A percentile compares a stretch with the other conserved stretches of the same genome.
phyloP scores from a whole-genome alignment of 2,888 invertebrate species.

The Prosapia bicincta region DNA sequence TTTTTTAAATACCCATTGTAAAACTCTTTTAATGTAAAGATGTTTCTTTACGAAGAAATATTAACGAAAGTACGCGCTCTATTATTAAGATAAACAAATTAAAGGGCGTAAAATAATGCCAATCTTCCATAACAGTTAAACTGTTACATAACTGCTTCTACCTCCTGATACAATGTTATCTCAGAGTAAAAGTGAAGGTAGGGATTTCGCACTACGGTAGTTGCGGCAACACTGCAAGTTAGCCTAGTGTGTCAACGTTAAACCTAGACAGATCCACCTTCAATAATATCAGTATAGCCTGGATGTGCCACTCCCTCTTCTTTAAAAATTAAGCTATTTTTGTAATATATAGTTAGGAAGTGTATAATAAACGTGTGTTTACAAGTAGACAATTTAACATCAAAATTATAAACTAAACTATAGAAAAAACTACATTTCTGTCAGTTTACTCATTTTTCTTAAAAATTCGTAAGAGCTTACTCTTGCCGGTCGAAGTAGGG shows the following conservation, averaged over 20 bases:
- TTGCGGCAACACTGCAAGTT: not conserved
- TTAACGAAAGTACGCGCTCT: no score
- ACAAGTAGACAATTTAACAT: not conserved
- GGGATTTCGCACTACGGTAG: not conserved
- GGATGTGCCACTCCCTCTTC: not conserved
- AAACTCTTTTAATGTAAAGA: no score
- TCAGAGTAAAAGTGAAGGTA: not conserved
- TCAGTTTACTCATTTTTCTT: no score
- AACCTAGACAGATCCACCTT: not conserved
- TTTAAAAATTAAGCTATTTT: not conserved
- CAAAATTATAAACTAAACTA: no score
- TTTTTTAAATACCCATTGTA: no score
- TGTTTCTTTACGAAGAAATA: no score
- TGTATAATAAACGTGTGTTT: not conserved
- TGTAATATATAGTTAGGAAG: not conserved
- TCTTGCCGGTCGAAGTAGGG: not conserved
- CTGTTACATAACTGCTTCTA: no score
- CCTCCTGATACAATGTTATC: not conserved
- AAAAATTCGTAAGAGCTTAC: not conserved
- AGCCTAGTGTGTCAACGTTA: no score
- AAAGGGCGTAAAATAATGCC: no score
- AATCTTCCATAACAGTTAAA: no score
- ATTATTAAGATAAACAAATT: no score
- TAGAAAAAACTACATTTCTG: no score
- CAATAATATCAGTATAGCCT: not conserved